These are phyloP conservation scores for Hozukius guyotensis DNA, from an alignment of 2,797 vertebrate genomes.

Conservation along the genomic window DNA sequence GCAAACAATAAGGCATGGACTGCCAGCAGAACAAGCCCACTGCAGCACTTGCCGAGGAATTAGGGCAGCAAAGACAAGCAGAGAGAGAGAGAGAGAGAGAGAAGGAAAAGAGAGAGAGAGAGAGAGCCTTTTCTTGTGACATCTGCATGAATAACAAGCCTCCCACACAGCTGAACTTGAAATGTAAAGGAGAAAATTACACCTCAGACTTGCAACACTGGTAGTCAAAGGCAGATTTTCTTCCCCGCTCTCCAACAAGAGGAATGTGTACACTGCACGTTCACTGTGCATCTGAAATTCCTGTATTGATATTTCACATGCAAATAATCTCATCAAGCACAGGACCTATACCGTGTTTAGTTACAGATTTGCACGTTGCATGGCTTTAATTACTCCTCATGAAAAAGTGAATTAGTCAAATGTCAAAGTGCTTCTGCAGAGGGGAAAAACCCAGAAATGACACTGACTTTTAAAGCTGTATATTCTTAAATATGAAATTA, in stretches of 20 bases:
- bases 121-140: constrained; percentile 56
- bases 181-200: constrained; percentile 67
- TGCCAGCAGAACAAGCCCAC: constrained; percentile 45
- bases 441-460: not conserved
- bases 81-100: not conserved
- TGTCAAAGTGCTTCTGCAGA: not conserved
- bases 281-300: constrained; percentile 23
- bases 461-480: not conserved
- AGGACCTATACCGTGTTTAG: not conserved
- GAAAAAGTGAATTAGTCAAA: not conserved
- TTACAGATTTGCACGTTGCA: not conserved
- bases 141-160: constrained; percentile 74
- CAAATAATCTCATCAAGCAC: constrained; percentile 13
- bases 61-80: constrained; percentile 54
- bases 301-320: constrained; percentile 22
- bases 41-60: constrained; percentile 53
- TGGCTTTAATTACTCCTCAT: not conserved
- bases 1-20: constrained; percentile 60
- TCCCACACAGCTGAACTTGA: constrained; percentile 69
- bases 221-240: constrained; percentile 54
- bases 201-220: constrained; percentile 64
- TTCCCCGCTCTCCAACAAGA: constrained; percentile 22
- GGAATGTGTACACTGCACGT: constrained; percentile 14
- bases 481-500: not conserved
- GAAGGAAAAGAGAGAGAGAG: not conserved